These are phyloP conservation scores for Aphis gossypii DNA, from an alignment of 1,140 invertebrate genomes.

Conservation along the genomic window DNA sequence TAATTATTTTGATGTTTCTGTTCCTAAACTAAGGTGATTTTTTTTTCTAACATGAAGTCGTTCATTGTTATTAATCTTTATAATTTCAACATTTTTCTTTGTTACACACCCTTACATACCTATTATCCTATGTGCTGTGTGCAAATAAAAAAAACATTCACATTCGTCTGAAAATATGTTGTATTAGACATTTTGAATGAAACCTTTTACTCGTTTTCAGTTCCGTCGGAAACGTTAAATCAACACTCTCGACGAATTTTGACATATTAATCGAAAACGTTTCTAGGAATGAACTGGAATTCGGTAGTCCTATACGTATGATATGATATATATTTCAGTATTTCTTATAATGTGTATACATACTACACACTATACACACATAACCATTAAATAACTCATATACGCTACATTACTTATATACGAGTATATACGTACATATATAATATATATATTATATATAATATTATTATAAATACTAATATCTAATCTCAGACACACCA, in stretches of 20 bases:
- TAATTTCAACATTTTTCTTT: background rate
- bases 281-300: background rate
- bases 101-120: background rate
- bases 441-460: too few relatives aligned
- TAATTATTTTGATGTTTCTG: constrained; percentile 19
- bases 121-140: too few relatives aligned
- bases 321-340: background rate
- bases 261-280: constrained; percentile 8
- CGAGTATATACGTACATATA: too few relatives aligned
- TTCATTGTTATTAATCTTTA: background rate
- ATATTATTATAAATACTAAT: background rate
- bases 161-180: background rate
- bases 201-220: background rate
- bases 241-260: background rate
- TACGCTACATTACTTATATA: background rate
- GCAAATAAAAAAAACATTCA: background rate
- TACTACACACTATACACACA: background rate
- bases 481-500: background rate
- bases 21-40: background rate
- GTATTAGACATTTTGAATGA: background rate
- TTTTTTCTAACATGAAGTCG: background rate
- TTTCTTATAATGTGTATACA: background rate
- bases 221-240: background rate
- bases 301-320: background rate
- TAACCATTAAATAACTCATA: background rate